Percentiles rank a stretch among this genome's conserved stretches.
These are phyloP conservation scores for Eupsittula cactorum DNA, from an alignment of 2,113 vertebrate species.

Conservation along the genomic window DNA sequence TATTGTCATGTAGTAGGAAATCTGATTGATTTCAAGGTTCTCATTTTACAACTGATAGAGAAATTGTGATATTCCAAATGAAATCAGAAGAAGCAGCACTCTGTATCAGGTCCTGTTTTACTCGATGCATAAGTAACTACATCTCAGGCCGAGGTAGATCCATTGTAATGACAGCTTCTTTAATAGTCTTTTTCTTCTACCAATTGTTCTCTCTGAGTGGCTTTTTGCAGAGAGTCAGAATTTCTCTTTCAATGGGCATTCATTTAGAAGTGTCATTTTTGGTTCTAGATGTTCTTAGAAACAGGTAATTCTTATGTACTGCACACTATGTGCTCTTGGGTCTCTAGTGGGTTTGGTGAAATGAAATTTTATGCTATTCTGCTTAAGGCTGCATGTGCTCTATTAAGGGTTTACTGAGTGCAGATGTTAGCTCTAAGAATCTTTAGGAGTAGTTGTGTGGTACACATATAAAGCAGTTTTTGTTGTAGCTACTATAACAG, in stretches of 20 bases:
- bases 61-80: background rate
- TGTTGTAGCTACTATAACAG: background rate
- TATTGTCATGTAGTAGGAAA: background rate
- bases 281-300: background rate
- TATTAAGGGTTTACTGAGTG: constrained; percentile 52
- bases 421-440: background rate
- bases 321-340: constrained; percentile 7
- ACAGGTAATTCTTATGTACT: constrained; percentile 30
- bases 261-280: constrained; percentile 12
- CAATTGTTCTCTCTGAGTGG: background rate
- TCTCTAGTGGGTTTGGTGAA: constrained; percentile 60
- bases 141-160: background rate
- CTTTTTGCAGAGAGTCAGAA: background rate
- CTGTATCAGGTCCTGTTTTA: background rate
- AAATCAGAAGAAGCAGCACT: background rate
- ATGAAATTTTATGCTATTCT: constrained; percentile 69
- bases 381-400: constrained; percentile 28
- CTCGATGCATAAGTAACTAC: accelerated
- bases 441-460: background rate
- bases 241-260: background rate
- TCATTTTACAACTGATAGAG: background rate
- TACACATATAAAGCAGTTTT: background rate
- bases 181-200: background rate
- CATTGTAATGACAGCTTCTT: background rate
- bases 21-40: background rate